Evolutionary conservation across 2,797 vertebrate species (phyloP), one percentile per base, ranked within the genome.

Genomic region (Thaleichthys pacificus): DNA sequence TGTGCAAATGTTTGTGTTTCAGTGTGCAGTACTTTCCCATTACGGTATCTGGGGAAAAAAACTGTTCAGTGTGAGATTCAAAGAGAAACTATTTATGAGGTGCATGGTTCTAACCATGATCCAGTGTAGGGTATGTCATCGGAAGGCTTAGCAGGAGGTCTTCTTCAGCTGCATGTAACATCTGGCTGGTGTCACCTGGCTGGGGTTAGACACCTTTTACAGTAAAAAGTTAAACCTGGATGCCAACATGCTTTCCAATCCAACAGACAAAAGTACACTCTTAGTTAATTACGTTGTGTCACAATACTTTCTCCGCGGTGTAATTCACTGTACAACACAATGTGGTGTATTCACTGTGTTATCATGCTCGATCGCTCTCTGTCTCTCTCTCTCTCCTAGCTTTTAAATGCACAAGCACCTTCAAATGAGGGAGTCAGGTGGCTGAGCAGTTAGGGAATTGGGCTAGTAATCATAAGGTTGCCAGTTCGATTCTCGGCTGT

Each of bases 121-220:
- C 85, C 61, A 85, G 81, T 80, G 87, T 84, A 77, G 76, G 61
- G 63, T 79, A 74, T 83, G 84, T 87, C 82, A 71, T 85, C 78
- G 72, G 73, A 82, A 80, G 69, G 66, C 30, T 66, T 67, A 75
- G 73, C 77, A 69, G 83, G 84, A 80, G 71, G 30, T 72, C 61
- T 66, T 82, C 81, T 84, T 83, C 68, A 71, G 75, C 83, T 88
- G 90, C 95, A 96, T 93, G 93, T 95, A 94, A 91, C 87, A 87
- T 90, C 89, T 91, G 88, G 38, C 80, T 51, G 65, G 82, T 95
- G 93, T 93, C 95, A 94, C 93, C 91, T 91, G 91, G 90, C 91
- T 92, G 79, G 79, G 92, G 93, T 93, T 93, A 93, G 92, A 85
- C 84, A 42, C 81, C 83, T 88, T 88, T 86, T 71, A 85, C 85